Base-by-base conservation (phyloP, 2,113 vertebrate genomes). In the Camarhynchus parvulus region DNA sequence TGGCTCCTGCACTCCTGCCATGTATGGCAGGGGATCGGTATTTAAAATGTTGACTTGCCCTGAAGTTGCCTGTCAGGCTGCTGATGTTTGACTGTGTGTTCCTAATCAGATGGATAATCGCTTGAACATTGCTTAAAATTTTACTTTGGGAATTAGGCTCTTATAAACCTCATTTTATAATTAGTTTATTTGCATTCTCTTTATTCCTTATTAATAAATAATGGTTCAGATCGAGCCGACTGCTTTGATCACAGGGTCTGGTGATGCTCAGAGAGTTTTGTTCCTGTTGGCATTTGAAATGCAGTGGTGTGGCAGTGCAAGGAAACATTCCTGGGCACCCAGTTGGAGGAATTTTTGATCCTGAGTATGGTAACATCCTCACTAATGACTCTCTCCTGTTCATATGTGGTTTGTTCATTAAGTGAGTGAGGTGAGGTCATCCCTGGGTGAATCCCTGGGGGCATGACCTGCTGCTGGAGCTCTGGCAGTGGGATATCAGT, bases 201-300 rank as follows among this genome's bases (percentile, higher is more conserved):
- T 98, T 98, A 97, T 97, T 92, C 77, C 80, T 95, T 92, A 97
- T 97, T 98, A 98, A 98, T 98, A 98, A 98, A 92, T 94, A 78
- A 97, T 94, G 86, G 87, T 83, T 93, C 20, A 15, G 39, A 92
- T 95, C 81, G 93, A 91, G 86, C 75, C 1, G 5, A 30, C 39
- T 55, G 11, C 94, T 98, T 98, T 97, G 97, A 97, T 98, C 11
- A 31, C 10, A 5, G 35, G 39, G 50, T 30, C 92, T 95, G 80
- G 67, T 72, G 91, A 47, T 76, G 96, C 90, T 17, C 82, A 58
- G 95, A 37, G 53, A 55, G 46, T 63, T 92, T 62, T 23, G 2
- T 86, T 97, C 95, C 89, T 35, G 14, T 46, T 94, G 95, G 82
- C 83, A 7, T 91, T 95, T 82, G 31, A 59, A 77, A 66, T 50